These are phyloP conservation scores for Chloroceryle inda DNA, from an alignment of 2,797 vertebrate species.

Conservation along the genomic window DNA sequence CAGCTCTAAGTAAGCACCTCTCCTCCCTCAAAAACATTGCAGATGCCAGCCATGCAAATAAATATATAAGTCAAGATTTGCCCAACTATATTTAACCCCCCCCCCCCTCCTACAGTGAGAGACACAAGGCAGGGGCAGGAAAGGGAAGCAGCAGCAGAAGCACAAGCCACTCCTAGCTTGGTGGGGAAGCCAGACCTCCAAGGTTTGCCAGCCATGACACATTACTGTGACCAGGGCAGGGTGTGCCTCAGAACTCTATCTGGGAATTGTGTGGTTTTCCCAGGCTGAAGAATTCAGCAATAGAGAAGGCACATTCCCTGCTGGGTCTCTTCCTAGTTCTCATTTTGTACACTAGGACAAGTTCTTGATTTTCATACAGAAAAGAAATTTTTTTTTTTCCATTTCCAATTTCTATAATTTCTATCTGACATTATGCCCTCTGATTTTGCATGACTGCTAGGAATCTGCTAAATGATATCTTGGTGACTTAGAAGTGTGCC, in stretches of 20 bases:
- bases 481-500: background rate
- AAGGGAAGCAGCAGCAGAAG: background rate
- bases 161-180: fast-evolving
- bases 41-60: background rate
- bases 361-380: background rate
- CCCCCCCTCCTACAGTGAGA: background rate
- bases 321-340: background rate
- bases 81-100: background rate
- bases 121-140: background rate
- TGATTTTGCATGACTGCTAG: background rate
- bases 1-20: background rate
- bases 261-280: background rate
- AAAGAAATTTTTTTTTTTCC: background rate
- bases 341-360: background rate
- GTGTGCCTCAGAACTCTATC: background rate
- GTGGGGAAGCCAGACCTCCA: background rate
- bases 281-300: background rate
- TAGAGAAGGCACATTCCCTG: background rate
- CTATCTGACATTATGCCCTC: background rate
- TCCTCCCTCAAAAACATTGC: background rate
- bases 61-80: background rate
- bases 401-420: background rate
- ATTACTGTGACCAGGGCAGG: fast-evolving
- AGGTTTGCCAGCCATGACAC: background rate
- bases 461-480: background rate